Base-by-base conservation (phyloP, 2,888 invertebrate genomes). In the Chirona hameri region DNA sequence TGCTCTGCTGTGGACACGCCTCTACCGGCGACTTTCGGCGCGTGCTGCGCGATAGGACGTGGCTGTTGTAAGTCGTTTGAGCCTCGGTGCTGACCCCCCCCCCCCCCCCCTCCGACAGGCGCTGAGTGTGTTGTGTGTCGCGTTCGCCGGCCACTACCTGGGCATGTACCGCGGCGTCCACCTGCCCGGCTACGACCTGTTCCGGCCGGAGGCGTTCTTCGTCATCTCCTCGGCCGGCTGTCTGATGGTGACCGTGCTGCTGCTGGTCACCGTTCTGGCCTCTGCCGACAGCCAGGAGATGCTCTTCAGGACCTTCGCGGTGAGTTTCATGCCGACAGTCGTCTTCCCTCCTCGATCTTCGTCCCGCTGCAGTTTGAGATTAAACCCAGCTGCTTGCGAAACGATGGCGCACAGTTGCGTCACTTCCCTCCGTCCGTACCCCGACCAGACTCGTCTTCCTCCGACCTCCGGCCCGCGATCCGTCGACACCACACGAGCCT, bases 131-230 rank as follows among this genome's bases (percentile, higher is more conserved):
- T 31, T 72, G 15, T 72, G 72, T 18, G 72, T 72, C 3, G 72
- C 31, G 18, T 72, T 72, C 21, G 72, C 72, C 72, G 72, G 72
- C 29, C 72, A 72, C 31, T 72, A 72, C 31, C 72, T 72, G 72
- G 72, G 72, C 15, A 27, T 27, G 39, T 39, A 39, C 27, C 29
- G 39, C 76, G 15, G 24, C 39, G 76, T 39, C 24, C 39, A 39
- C 39, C 3, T 76, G 10, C 46, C 76, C 10, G 76, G 76, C 24
- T 76, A 76, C 39, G 76, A 76, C 76, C 76, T 76, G 76, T 76
- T 76, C 76, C 76, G 76, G 10, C 76, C 76, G 14, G 76, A 76
- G 76, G 76, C 76, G 24, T 76, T 76, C 76, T 76, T 46, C 24
- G 76, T 76, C 31, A 76, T 76, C 76, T 39, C 9, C 2, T 39